Evolutionary conservation across 2,797 vertebrate species (phyloP).

Genomic region (Paedocypris micromegethes): DNA sequence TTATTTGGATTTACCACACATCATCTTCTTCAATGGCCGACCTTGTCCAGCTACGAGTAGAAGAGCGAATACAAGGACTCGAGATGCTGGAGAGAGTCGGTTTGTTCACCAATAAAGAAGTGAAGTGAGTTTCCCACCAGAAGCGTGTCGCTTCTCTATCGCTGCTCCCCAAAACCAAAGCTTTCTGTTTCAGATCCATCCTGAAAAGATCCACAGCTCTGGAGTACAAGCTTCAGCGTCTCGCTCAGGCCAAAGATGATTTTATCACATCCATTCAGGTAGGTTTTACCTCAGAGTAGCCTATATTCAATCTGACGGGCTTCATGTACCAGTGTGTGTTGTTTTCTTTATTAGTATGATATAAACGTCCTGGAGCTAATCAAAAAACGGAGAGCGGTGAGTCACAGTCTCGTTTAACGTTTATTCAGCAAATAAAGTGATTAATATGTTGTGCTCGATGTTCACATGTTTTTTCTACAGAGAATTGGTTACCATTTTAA

Average conservation of each 20-base stretch:
- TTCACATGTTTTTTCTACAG: conserved; percentile 56
- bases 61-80: conserved; percentile 83
- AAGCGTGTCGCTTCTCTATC: background rate
- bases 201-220: conserved; percentile 82
- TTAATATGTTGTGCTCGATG: background rate
- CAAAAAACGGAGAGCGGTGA: conserved; percentile 86
- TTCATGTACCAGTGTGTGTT: background rate
- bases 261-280: conserved; percentile 92
- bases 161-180: background rate
- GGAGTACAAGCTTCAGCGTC: conserved; percentile 88
- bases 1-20: background rate
- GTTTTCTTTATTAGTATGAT: conserved; percentile 77
- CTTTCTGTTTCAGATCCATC: conserved; percentile 69
- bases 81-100: conserved; percentile 91
- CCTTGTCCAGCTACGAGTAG: conserved; percentile 80
- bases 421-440: background rate
- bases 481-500: conserved; percentile 86
- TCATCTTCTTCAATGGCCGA: conserved; percentile 78
- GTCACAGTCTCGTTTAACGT: conserved; percentile 48
- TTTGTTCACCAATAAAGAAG: conserved; percentile 80
- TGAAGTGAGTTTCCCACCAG: conserved; percentile 68
- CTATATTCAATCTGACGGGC: background rate
- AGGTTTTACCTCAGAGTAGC: conserved; percentile 4
- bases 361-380: conserved; percentile 89
- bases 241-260: conserved; percentile 82